Percentiles rank a stretch among this genome's conserved stretches.
These are phyloP conservation scores for Parochlus steinenii DNA, from an alignment of 2,888 invertebrate species.

Conservation along the genomic window DNA sequence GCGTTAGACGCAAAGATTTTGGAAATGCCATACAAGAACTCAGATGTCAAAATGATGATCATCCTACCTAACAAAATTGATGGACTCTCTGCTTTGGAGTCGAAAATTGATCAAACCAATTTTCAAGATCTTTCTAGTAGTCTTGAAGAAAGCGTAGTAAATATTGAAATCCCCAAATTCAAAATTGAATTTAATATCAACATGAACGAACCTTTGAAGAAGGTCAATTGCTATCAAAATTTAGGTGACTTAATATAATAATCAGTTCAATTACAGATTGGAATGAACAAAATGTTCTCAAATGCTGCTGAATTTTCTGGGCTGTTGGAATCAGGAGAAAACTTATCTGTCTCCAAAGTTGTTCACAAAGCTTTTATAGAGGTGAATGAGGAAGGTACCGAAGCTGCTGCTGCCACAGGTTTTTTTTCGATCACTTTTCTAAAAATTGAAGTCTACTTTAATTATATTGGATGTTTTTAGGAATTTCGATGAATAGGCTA, in stretches of 20 bases:
- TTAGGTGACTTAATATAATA: slow-evolving; percentile 19
- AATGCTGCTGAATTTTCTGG: slow-evolving; percentile 44
- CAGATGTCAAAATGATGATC: slow-evolving; percentile 54
- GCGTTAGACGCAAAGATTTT: slow-evolving; percentile 40
- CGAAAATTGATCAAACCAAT: slow-evolving; percentile 38
- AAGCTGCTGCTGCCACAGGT: slow-evolving; percentile 74
- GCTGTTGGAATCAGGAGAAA: slow-evolving; percentile 33
- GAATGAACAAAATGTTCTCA: slow-evolving; percentile 48
- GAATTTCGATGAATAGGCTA: too few relatives aligned
- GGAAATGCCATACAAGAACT: slow-evolving; percentile 52
- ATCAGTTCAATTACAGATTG: slow-evolving; percentile 40
- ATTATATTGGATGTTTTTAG: too few relatives aligned
- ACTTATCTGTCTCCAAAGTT: slow-evolving; percentile 47
- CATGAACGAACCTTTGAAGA: slow-evolving; percentile 40
- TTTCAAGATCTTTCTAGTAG: slow-evolving; percentile 33
- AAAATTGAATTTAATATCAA: slow-evolving; percentile 59
- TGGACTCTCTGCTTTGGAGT: slow-evolving; percentile 44
- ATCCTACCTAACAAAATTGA: slow-evolving; percentile 51
- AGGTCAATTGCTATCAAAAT: slow-evolving; percentile 36
- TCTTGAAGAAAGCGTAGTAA: slow-evolving; percentile 37
- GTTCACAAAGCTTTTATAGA: slow-evolving; percentile 74
- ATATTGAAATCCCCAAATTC: slow-evolving; percentile 60
- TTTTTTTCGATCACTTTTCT: too few relatives aligned
- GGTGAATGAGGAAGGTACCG: slow-evolving; percentile 76
- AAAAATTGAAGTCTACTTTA: too few relatives aligned